phyloP scores from a whole-genome alignment of 2,888 invertebrate species.

The Sphaerophoria taeniata region DNA sequence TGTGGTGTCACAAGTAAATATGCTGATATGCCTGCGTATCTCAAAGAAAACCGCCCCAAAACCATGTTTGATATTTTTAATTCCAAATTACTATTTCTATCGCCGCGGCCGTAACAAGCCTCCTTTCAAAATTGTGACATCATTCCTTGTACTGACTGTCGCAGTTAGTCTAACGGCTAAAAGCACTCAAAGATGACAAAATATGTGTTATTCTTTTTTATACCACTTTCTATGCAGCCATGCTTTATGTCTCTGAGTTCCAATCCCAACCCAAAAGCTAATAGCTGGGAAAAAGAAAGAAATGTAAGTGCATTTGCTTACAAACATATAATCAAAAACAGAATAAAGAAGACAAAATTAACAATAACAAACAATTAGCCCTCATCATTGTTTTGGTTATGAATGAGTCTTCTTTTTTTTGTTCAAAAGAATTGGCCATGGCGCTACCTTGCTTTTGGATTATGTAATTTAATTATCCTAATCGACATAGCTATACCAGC shows the following conservation, averaged over 20 bases:
- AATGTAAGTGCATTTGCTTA: neutral
- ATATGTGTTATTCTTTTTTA: conserved; percentile 10
- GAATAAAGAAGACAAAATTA: conserved; percentile 19
- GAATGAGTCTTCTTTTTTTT: conserved; percentile 22
- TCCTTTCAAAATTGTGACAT: conserved; percentile 44
- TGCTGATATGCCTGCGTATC: neutral
- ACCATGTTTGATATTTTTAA: conserved; percentile 1
- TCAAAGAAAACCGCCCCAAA: conserved; percentile 4
- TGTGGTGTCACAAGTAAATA: conserved; percentile 18
- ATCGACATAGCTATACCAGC: conserved; percentile 34
- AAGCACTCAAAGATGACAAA: neutral
- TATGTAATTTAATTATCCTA: conserved; percentile 71
- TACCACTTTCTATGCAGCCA: conserved; percentile 36
- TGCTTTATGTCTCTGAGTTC: conserved; percentile 15
- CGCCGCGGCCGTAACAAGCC: neutral
- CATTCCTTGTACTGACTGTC: conserved; percentile 26
- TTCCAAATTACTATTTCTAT: conserved; percentile 1
- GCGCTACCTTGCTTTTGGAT: conserved; percentile 52
- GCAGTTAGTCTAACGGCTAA: conserved; percentile 5
- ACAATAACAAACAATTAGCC: conserved; percentile 35
- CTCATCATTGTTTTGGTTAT: conserved; percentile 25
- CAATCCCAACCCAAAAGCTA: conserved; percentile 15
- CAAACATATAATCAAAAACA: neutral
- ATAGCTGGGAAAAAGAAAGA: conserved; percentile 1
- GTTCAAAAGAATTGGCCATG: conserved; percentile 54